Evolutionary conservation across 37 sponge, comb jelly and placozoan genomes (phyloP).

Genomic region (Ephydatia muelleri): DNA sequence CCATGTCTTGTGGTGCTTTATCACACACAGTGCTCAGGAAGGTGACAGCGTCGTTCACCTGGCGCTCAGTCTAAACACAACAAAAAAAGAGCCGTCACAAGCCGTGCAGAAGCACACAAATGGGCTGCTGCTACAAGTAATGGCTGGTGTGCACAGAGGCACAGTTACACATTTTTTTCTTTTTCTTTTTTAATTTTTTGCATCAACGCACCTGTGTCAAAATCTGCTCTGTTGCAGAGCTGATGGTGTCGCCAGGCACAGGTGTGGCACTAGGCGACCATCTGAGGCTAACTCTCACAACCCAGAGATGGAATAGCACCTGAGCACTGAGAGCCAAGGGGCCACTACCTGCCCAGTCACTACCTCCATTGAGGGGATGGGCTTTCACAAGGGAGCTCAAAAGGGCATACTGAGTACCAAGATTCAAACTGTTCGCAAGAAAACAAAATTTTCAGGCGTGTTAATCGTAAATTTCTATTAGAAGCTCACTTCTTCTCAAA

Average conservation of each 20-base stretch:
- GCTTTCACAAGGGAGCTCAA: constrained; percentile 27
- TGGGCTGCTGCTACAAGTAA: too few relatives aligned
- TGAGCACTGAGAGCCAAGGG: constrained; percentile 30
- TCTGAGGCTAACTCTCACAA: constrained; percentile 28
- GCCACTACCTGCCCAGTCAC: not conserved
- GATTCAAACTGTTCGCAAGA: constrained; percentile 33
- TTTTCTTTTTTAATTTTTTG: not conserved
- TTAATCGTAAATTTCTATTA: not conserved
- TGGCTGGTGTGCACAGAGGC: too few relatives aligned
- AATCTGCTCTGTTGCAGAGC: constrained; percentile 31
- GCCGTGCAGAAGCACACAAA: not conserved
- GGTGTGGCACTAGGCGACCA: not conserved
- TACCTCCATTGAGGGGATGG: constrained; percentile 14
- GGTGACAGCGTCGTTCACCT: not conserved
- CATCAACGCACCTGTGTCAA: constrained; percentile 16
- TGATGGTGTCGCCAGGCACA: constrained; percentile 19
- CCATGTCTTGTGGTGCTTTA: not conserved
- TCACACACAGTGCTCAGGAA: constrained; percentile 24
- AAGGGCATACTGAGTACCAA: constrained; percentile 48
- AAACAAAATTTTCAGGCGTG: not conserved
- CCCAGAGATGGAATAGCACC: constrained; percentile 36
- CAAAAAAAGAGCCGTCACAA: not conserved
- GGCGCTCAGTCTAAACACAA: constrained; percentile 15
- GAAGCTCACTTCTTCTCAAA: constrained; percentile 44
- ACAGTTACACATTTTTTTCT: too few relatives aligned